Evolutionary conservation across 1,140 invertebrate species (phyloP).

Genomic region (Drosophila ohnishii): DNA sequence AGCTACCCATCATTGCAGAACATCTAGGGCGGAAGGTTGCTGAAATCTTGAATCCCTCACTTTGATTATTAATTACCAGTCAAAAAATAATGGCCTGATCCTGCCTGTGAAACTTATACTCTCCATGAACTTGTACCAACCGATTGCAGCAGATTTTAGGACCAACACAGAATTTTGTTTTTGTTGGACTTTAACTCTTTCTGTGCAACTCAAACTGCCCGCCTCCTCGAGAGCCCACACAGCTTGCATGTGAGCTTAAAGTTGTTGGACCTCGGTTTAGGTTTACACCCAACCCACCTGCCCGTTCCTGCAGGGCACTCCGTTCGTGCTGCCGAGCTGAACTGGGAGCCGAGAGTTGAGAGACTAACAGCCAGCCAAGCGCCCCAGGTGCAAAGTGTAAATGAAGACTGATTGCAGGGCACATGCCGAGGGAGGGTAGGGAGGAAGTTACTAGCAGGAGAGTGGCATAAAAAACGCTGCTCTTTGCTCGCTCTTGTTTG

Average conservation of each 20-base stretch:
- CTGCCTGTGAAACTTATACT: constrained; percentile 52
- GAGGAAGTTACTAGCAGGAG: constrained; percentile 9
- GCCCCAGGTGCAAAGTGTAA: constrained; percentile 80
- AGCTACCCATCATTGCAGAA: constrained; percentile 15
- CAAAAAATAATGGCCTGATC: constrained; percentile 28
- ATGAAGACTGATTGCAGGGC: constrained; percentile 79
- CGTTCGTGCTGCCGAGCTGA: constrained; percentile 56
- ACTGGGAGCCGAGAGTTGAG: constrained; percentile 35
- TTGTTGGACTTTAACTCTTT: constrained; percentile 34
- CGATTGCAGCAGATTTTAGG: constrained; percentile 28
- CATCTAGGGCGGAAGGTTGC: background rate
- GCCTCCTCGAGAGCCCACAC: constrained; percentile 8
- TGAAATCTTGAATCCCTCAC: background rate
- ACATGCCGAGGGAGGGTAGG: constrained; percentile 54
- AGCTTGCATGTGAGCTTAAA: constrained; percentile 70
- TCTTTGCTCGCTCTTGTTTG: constrained; percentile 63
- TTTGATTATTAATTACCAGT: constrained; percentile 24
- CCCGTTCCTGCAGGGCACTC: constrained; percentile 20
- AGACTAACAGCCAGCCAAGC: constrained; percentile 49
- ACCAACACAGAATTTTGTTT: constrained; percentile 20
- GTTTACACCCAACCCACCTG: constrained; percentile 2
- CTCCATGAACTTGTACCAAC: constrained; percentile 4
- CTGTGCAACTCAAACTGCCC: constrained; percentile 21
- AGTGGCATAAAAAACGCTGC: constrained; percentile 62
- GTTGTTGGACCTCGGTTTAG: constrained; percentile 56